Conservation (phyloP, 2,888 invertebrate species). For the Hydrotaea cyrtoneurina region DNA sequence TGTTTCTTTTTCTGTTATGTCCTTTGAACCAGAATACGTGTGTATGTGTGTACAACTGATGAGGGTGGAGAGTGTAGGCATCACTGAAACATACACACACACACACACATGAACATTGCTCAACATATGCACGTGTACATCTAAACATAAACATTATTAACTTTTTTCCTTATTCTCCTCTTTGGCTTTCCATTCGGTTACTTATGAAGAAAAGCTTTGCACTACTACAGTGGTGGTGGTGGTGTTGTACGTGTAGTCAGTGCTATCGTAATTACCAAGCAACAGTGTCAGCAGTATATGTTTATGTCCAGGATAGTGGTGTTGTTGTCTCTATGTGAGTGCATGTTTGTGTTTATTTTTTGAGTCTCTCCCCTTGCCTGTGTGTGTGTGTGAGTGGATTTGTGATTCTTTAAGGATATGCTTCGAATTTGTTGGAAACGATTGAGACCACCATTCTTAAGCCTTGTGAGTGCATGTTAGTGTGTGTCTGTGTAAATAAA, state of each 20-base stretch:
- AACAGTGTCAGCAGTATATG: conserved; percentile 29
- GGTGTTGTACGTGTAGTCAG: background rate
- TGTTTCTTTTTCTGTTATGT: background rate
- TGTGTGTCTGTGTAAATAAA: conserved; percentile 30
- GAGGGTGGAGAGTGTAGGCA: background rate
- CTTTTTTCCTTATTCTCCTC: conserved; percentile 7
- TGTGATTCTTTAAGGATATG: background rate
- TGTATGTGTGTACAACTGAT: background rate
- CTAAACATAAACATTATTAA: conserved; percentile 42
- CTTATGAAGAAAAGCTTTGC: background rate
- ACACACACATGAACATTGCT: background rate
- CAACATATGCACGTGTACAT: conserved; percentile 31
- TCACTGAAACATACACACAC: conserved; percentile 22
- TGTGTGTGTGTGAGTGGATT: background rate
- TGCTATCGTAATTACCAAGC: conserved; percentile 35
- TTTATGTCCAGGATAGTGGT: background rate
- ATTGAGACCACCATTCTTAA: conserved; percentile 13
- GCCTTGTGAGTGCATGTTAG: background rate
- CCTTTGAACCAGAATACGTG: conserved; percentile 4
- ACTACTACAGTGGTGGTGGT: background rate
- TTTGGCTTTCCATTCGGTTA: background rate
- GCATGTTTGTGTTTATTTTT: background rate
- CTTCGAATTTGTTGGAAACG: conserved; percentile 10
- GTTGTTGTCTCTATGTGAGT: background rate
- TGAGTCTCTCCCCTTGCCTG: too few species aligned